Evolutionary conservation across 1,140 invertebrate species (phyloP).

Genomic region (Drosophila lacteicornis): DNA sequence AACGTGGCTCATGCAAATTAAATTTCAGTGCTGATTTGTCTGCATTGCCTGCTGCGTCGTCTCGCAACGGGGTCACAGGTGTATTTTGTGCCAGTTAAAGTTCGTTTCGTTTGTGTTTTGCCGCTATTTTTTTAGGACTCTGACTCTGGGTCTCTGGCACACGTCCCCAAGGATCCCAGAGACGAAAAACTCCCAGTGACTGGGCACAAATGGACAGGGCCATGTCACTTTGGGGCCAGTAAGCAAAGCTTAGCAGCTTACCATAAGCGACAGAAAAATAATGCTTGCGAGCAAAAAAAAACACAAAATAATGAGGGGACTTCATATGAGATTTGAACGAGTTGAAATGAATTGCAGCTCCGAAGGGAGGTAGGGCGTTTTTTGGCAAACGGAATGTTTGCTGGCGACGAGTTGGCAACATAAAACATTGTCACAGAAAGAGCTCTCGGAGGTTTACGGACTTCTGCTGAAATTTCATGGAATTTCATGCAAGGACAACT

Average conservation of each 20-base stretch:
- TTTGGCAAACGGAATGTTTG: conserved; percentile 21
- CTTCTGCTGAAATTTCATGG: conserved; percentile 5
- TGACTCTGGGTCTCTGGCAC: conserved; percentile 1
- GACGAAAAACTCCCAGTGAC: conserved; percentile 30
- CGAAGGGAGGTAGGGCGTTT: neutral
- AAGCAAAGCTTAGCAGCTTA: conserved; percentile 16
- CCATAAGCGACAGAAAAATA: conserved; percentile 46
- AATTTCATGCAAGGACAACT: conserved; percentile 15
- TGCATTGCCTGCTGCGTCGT: conserved; percentile 30
- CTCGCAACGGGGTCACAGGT: conserved; percentile 70
- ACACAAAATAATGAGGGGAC: conserved; percentile 44
- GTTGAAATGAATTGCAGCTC: conserved; percentile 44
- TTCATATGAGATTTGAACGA: conserved; percentile 48
- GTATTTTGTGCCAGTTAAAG: conserved; percentile 73
- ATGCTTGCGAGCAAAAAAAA: conserved; percentile 33
- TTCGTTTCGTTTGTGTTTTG: conserved; percentile 37
- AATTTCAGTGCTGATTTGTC: conserved; percentile 79
- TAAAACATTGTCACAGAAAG: conserved; percentile 19
- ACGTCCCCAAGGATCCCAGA: conserved; percentile 31
- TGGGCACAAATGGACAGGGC: conserved; percentile 40
- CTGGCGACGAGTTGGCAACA: conserved; percentile 1
- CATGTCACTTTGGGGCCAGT: conserved; percentile 28
- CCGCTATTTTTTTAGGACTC: conserved; percentile 10
- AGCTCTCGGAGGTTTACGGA: conserved; percentile 5
- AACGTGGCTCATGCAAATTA: conserved; percentile 72